Evolutionary conservation across 2,113 vertebrate genomes (phyloP).

Genomic region (Cichladusa arquata): DNA sequence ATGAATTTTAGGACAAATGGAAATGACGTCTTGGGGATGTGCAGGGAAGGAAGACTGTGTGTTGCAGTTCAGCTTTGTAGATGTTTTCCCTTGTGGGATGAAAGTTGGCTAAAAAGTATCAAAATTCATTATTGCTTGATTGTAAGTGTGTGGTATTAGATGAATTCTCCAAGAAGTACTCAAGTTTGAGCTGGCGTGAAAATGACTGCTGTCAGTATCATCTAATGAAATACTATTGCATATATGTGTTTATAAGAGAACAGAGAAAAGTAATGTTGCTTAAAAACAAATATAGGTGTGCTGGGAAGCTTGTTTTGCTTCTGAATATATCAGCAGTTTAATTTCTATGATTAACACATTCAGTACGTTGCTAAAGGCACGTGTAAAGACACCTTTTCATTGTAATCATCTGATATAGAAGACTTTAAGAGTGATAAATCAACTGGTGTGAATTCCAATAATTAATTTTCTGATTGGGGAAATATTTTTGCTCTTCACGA

Average conservation of each 20-base stretch:
- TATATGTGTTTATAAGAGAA: background rate
- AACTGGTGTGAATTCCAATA: background rate
- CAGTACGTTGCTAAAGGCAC: background rate
- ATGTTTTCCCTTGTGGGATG: background rate
- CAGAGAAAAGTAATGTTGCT: background rate
- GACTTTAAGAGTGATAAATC: background rate
- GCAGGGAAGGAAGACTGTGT: background rate
- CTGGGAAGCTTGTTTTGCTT: background rate
- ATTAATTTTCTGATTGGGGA: background rate
- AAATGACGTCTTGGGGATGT: background rate
- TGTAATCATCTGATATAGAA: background rate
- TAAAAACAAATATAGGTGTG: background rate
- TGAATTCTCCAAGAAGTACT: background rate
- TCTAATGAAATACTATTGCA: fast-evolving
- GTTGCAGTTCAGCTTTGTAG: background rate
- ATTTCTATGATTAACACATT: background rate
- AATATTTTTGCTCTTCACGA: background rate
- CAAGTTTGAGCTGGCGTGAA: background rate
- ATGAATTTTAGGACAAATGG: background rate
- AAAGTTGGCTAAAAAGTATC: background rate
- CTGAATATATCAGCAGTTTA: background rate
- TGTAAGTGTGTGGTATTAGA: background rate
- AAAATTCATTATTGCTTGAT: background rate
- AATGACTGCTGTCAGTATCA: background rate
- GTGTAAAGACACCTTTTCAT: background rate